A percentile compares a stretch with the other conserved stretches of the same genome.
Conservation (phyloP, 2,888 invertebrate genomes). For the Brachypalpus laphriformis region DNA sequence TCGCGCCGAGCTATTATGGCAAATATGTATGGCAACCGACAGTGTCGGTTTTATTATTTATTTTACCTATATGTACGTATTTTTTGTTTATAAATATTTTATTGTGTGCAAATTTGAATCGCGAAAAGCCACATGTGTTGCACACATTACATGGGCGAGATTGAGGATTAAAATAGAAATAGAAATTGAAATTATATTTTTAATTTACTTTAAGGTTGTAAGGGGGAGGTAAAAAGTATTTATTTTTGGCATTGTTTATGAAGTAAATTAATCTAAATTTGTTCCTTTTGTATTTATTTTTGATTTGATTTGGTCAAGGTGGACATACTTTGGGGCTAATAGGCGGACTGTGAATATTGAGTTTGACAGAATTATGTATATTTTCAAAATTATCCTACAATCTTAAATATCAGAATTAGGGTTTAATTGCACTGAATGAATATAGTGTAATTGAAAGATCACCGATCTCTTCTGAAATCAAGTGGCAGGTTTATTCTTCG, state of each 20-base stretch:
- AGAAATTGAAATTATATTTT: conserved; percentile 44
- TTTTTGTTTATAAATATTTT: conserved; percentile 49
- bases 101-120: conserved; percentile 46
- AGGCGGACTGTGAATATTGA: background rate
- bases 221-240: background rate
- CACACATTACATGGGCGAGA: conserved; percentile 41
- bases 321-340: background rate
- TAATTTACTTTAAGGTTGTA: conserved; percentile 25
- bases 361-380: too few species aligned
- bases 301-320: conserved; percentile 1
- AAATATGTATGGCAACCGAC: conserved; percentile 57
- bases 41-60: conserved; percentile 26
- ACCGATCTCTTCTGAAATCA: too few species aligned
- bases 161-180: conserved; percentile 49
- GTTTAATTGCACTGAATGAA: too few species aligned
- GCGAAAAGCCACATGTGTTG: conserved; percentile 37
- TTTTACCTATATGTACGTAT: conserved; percentile 28
- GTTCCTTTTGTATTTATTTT: conserved; percentile 24
- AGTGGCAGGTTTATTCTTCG: too few species aligned
- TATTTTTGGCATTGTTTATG: conserved; percentile 35
- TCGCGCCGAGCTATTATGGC: conserved; percentile 43
- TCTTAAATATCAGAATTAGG: too few species aligned
- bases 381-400: too few species aligned
- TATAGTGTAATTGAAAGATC: too few species aligned
- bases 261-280: conserved; percentile 28